Evolutionary conservation across 2,113 vertebrate genomes (phyloP), one percentile per base, ranked within the genome.

Genomic region (Nettapus auritus): DNA sequence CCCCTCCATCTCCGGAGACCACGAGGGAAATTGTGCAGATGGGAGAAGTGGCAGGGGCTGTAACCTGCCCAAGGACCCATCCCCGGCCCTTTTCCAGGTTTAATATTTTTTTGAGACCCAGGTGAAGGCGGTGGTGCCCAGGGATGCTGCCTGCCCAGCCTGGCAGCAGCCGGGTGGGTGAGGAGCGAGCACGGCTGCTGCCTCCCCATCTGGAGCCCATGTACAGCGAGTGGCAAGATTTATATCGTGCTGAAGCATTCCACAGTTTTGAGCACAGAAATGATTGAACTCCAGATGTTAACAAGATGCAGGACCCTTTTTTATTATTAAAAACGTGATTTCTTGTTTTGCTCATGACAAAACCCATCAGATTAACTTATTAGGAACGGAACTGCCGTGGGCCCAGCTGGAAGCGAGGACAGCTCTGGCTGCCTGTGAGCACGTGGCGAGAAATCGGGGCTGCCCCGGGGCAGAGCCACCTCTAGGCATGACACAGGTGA

Each of bases 261-360:
- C 95, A 97, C 97, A 95, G 97, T 98, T 98, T 98, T 98, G 97
- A 98, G 97, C 96, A 97, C 97, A 98, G 97, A 98, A 98, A 97
- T 98, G 97, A 98, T 98, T 98, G 97, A 98, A 97, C 97, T 98
- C 98, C 98, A 98, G 98, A 98, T 98, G 98, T 98, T 98, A 98
- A 98, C 98, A 98, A 98, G 97, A 98, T 98, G 98, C 97, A 98
- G 98, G 96, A 93, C 97, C 95, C 95, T 95, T 94, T 98, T 98
- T 97, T 96, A 96, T 98, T 98, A 98, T 98, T 98, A 98, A 98
- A 98, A 98, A 98, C 91, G 97, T 97, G 97, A 97, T 98, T 98
- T 98, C 96, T 98, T 98, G 97, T 98, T 98, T 98, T 98, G 96
- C 97, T 98, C 97, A 97, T 97, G 97, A 98, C 98, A 98, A 98